Evolutionary conservation across 2,797 vertebrate species (phyloP).

Genomic region (Enteromius thamalakanensis): DNA sequence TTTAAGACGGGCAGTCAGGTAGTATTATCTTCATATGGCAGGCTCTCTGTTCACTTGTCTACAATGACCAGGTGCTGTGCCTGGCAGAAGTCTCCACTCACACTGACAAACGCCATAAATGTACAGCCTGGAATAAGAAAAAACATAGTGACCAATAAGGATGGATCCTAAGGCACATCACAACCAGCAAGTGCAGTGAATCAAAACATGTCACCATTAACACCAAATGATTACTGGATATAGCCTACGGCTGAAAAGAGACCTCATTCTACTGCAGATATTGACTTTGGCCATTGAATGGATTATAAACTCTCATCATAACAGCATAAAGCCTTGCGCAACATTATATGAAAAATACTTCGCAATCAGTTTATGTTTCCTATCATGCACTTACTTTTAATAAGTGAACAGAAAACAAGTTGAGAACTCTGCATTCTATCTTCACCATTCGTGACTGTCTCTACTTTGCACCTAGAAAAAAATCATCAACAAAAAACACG

Average conservation of each 20-base stretch:
- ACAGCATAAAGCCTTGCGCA: neutral
- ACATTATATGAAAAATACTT: neutral
- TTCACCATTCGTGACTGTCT: conserved; percentile 77
- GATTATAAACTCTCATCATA: conserved; percentile 5
- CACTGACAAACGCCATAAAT: conserved; percentile 98
- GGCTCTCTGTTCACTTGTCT: conserved; percentile 87
- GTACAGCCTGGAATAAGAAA: conserved; percentile 79
- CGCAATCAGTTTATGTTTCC: neutral
- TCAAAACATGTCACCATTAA: conserved; percentile 38
- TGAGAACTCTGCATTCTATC: conserved; percentile 78
- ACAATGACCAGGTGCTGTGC: conserved; percentile 96
- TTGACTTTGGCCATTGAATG: conserved; percentile 6
- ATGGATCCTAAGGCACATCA: conserved; percentile 12
- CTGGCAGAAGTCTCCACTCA: conserved; percentile 98
- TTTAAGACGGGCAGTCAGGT: conserved; percentile 65
- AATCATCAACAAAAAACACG: neutral
- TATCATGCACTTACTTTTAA: conserved; percentile 67
- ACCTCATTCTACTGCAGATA: conserved; percentile 38
- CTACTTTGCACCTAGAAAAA: conserved; percentile 60
- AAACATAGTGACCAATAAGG: conserved; percentile 59
- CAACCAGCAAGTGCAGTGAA: conserved; percentile 14
- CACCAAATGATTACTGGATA: conserved; percentile 34
- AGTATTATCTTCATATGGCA: conserved; percentile 59
- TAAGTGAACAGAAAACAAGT: conserved; percentile 76
- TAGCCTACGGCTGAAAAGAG: conserved; percentile 32